Conservation (phyloP, 2,113 vertebrate species). For the Pycnonotus jocosus region DNA sequence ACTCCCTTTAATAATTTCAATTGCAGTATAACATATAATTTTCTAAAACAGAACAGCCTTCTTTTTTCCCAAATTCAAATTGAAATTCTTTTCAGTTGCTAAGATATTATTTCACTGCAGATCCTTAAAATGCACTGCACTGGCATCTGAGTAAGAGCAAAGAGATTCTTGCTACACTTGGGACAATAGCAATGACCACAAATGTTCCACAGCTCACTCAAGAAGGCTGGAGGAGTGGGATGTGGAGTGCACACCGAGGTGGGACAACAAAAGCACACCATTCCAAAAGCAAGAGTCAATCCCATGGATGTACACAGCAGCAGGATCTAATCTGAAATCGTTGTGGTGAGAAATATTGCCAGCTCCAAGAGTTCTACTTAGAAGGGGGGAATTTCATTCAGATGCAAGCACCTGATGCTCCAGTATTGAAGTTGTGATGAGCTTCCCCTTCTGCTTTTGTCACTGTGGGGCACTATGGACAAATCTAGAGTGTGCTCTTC, state of each 20-base stretch:
- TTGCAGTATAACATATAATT: neutral
- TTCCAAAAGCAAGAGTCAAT: neutral
- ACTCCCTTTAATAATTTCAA: slow-evolving; percentile 52
- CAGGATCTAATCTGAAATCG: neutral
- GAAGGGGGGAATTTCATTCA: neutral
- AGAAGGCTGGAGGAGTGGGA: neutral
- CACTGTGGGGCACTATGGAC: neutral
- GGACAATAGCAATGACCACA: neutral
- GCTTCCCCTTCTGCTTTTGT: neutral
- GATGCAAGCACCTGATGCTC: accelerated
- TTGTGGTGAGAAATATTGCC: neutral
- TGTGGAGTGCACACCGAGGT: neutral
- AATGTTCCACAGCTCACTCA: neutral
- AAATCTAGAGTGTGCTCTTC: neutral
- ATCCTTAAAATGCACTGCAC: neutral
- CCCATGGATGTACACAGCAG: neutral
- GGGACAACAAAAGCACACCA: neutral
- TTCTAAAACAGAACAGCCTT: neutral
- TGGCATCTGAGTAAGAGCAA: neutral
- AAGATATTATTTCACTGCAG: neutral
- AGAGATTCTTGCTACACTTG: neutral
- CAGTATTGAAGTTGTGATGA: neutral
- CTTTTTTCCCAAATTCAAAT: neutral
- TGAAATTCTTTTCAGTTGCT: neutral
- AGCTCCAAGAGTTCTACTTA: neutral